Evolutionary conservation across 2,797 vertebrate genomes (phyloP), one percentile per base, ranked within the genome.

Genomic region (Eidolon dupreanum): DNA sequence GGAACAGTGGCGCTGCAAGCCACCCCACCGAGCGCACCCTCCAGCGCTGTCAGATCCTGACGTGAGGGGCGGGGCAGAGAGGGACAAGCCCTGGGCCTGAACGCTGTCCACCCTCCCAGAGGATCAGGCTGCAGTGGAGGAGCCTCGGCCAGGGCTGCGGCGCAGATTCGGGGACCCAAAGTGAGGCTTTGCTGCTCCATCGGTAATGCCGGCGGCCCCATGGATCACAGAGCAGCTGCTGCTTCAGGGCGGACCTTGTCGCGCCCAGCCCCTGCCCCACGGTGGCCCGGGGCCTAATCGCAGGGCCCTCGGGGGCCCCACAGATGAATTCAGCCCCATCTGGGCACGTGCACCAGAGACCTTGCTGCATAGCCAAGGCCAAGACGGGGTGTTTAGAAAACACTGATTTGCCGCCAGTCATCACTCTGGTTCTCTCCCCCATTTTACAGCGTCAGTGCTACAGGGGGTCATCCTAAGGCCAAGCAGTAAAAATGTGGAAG

Each of bases 191-290:
- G 92, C 96, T 0, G 0, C 57, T 8, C 97, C 93, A 97, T 98
- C 93, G 97, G 89, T 98, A 98, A 98, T 98, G 97, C 96, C 98
- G 96, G 92, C 94, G 13, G 77, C 53, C 3, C 57, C 86, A 95
- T 98, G 93, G 98, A 98, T 98, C 98, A 98, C 95, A 93, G 61
- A 98, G 95, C 41, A 97, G 96, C 97, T 91, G 65, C 15, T 22
- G 97, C 95, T 97, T 63, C 77, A 89, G 95, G 88, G 95, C 93
- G 95, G 95, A 98, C 96, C 94, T 94, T 95, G 87, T 95, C 97
- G 96, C 11, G 63, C 93, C 97, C 96, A 98, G 93, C 94, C 98
- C 98, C 97, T 91, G 75, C 97, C 65, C 91, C 97, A 91, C 77
- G 36, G 90, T 74, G 95, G 88, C 95, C 96, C 78, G 43, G 0